Evolutionary conservation across 2,888 invertebrate genomes (phyloP).

Genomic region (Drosophila mimetica): DNA sequence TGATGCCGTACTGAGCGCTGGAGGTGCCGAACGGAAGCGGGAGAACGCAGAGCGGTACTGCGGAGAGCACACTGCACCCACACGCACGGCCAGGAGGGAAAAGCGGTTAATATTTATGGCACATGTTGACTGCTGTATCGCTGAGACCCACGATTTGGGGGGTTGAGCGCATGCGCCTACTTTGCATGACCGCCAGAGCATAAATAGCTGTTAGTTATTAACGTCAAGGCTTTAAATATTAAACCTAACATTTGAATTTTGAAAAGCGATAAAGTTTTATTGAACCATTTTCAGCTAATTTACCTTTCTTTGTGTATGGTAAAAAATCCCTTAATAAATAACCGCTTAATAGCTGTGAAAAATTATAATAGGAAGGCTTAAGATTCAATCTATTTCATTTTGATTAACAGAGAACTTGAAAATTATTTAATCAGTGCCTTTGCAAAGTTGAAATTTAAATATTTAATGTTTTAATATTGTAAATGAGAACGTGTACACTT

Average conservation of each 20-base stretch:
- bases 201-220: conserved; percentile 10
- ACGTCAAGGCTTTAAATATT: not conserved
- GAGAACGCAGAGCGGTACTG: conserved; percentile 34
- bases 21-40: conserved; percentile 39
- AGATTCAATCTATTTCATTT: no score
- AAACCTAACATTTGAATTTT: not conserved
- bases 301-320: no score
- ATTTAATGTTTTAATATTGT: no score
- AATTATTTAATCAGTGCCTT: no score
- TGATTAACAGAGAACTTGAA: no score
- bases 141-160: conserved; percentile 36
- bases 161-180: conserved; percentile 58
- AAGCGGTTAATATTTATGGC: conserved; percentile 77
- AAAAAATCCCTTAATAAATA: no score
- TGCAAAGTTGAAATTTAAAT: no score
- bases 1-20: conserved; percentile 64
- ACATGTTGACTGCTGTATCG: conserved; percentile 70
- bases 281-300: no score
- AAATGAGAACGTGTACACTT: no score
- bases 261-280: not conserved
- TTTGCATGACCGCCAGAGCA: conserved; percentile 21
- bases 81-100: conserved; percentile 48
- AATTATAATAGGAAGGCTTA: no score
- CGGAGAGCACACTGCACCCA: conserved; percentile 50
- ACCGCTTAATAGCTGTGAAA: no score